Conservation (phyloP, 1,140 invertebrate genomes). For the Stegodyphus mimosarum region DNA sequence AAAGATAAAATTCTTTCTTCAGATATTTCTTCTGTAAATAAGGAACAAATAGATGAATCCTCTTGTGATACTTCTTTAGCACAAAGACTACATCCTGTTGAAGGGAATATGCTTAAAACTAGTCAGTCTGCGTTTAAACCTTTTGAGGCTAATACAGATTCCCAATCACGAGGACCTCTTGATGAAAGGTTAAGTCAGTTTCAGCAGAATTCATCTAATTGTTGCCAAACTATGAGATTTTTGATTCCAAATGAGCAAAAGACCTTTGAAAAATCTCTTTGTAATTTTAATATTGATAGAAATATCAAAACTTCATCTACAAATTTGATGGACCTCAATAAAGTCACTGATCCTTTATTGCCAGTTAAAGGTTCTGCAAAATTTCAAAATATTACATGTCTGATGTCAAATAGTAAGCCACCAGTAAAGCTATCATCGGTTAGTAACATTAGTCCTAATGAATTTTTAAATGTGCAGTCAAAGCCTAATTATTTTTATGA, state of each 20-base stretch:
- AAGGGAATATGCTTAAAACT: conserved; percentile 27
- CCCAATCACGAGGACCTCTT: not conserved
- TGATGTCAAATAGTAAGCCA: not conserved
- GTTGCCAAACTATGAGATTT: conserved; percentile 12
- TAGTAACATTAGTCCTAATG: conserved; percentile 41
- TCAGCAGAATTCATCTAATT: not conserved
- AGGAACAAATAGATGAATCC: not conserved
- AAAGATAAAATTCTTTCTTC: not conserved
- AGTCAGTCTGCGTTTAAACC: conserved; percentile 45
- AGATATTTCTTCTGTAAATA: not conserved
- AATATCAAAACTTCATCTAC: not conserved
- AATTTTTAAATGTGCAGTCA: conserved; percentile 4
- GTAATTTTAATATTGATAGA: conserved; percentile 11
- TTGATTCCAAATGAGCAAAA: conserved; percentile 4
- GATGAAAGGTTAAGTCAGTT: conserved; percentile 4
- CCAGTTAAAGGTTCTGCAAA: conserved; percentile 24
- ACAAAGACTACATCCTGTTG: not conserved
- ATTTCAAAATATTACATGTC: conserved; percentile 6
- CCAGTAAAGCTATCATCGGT: conserved; percentile 65
- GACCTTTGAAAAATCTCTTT: not conserved
- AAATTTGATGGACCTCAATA: not conserved
- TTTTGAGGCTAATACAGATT: conserved; percentile 8
- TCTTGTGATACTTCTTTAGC: not conserved
- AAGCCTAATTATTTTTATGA: conserved; percentile 68
- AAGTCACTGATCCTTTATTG: conserved; percentile 7